phyloP scores from a whole-genome alignment of 2,888 invertebrate species.

The Amphipyra tragopoginis region DNA sequence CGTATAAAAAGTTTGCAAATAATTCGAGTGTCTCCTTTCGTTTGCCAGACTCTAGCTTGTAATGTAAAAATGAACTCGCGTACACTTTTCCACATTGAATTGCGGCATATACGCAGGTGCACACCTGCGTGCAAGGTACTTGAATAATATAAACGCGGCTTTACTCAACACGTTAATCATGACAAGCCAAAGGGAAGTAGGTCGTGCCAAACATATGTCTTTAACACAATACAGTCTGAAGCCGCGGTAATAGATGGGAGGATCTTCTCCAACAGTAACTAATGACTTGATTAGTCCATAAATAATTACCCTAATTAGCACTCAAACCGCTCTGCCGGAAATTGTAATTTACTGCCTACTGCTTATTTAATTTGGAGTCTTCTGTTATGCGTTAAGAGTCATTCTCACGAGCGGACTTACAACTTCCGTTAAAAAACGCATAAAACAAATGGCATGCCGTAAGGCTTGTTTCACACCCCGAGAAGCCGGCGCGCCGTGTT shows the following conservation, averaged over 20 bases:
- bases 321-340: constrained; percentile 32
- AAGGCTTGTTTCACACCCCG: too few species aligned
- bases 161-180: constrained; percentile 28
- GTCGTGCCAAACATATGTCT: constrained; percentile 35
- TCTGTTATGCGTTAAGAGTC: neutral
- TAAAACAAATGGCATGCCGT: too few species aligned
- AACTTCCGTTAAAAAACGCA: too few species aligned
- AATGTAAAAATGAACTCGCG: too few species aligned
- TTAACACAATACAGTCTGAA: constrained; percentile 40
- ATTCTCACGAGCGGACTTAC: too few species aligned
- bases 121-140: neutral
- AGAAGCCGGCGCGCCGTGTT: too few species aligned
- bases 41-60: too few species aligned
- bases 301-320: constrained; percentile 56
- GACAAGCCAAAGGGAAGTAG: constrained; percentile 33
- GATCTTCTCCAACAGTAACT: constrained; percentile 43
- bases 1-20: too few species aligned
- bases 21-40: too few species aligned
- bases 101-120: neutral
- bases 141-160: neutral
- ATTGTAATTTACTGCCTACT: constrained; percentile 46
- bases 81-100: too few species aligned
- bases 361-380: constrained; percentile 36
- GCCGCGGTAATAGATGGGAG: constrained; percentile 47
- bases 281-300: constrained; percentile 55